Evolutionary conservation across 2,888 invertebrate species (phyloP).

Genomic region (Andrena trimmerana): DNA sequence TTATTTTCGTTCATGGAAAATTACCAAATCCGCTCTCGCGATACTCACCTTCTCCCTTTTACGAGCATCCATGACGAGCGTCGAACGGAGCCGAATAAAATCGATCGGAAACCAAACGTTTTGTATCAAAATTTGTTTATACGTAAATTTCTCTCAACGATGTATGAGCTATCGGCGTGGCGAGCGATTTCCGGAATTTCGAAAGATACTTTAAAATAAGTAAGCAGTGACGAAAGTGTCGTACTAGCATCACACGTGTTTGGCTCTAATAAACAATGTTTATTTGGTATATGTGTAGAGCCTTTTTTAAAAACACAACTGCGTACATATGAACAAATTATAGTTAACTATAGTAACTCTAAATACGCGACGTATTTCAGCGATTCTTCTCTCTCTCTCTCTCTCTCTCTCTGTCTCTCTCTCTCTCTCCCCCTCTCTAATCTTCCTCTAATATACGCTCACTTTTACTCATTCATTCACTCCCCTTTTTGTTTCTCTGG

Average conservation of each 20-base stretch:
- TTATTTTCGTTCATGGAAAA: background rate
- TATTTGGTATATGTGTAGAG: slow-evolving; percentile 56
- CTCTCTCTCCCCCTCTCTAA: slow-evolving; percentile 4
- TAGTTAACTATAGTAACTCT: slow-evolving; percentile 43
- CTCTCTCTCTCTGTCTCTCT: slow-evolving; percentile 11
- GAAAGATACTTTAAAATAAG: slow-evolving; percentile 8
- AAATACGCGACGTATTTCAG: slow-evolving; percentile 51
- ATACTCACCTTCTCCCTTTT: slow-evolving; percentile 22
- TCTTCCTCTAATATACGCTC: background rate
- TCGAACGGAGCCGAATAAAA: background rate
- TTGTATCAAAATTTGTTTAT: slow-evolving; percentile 16
- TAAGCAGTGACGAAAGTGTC: slow-evolving; percentile 21
- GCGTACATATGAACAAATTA: slow-evolving; percentile 54
- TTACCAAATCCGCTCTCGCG: background rate
- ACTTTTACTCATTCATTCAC: background rate
- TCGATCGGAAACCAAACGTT: background rate
- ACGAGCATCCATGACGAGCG: background rate
- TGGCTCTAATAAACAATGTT: slow-evolving; percentile 58
- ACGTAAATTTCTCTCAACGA: slow-evolving; percentile 6
- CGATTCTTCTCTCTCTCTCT: slow-evolving; percentile 28
- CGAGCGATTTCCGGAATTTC: slow-evolving; percentile 2
- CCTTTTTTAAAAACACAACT: slow-evolving; percentile 56
- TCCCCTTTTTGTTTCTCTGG: slow-evolving; percentile 1
- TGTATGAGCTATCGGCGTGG: background rate
- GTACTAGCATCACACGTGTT: slow-evolving; percentile 43